These are phyloP conservation scores for Smutsia gigantea DNA, from an alignment of 2,797 vertebrate genomes.

Conservation along the genomic window DNA sequence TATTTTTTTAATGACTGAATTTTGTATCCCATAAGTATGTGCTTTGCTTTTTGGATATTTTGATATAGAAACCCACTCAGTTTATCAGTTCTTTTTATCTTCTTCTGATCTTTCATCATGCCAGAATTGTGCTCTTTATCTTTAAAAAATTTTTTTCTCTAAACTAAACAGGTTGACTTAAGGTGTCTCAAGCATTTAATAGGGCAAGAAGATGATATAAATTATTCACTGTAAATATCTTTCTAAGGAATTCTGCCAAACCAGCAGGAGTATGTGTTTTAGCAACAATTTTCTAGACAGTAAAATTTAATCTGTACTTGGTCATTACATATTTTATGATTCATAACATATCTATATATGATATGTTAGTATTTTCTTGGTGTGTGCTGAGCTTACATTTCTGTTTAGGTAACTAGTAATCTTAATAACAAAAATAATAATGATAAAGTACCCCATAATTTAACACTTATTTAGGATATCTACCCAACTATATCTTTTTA, in stretches of 20 bases:
- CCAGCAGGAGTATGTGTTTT: not conserved
- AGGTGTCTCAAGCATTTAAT: not conserved
- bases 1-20: not conserved
- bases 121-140: not conserved
- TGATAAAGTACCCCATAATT: not conserved
- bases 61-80: not conserved
- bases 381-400: not conserved
- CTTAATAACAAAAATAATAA: not conserved
- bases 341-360: conserved; percentile 54
- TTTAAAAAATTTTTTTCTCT: not conserved
- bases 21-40: conserved; percentile 6
- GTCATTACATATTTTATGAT: conserved; percentile 61
- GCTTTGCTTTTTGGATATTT: not conserved
- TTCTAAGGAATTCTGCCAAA: conserved; percentile 55
- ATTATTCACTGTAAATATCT: conserved; percentile 54
- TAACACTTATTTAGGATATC: not conserved
- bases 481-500: not conserved
- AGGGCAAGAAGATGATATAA: conserved; percentile 48
- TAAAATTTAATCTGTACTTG: conserved; percentile 72
- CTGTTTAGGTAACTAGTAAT: not conserved
- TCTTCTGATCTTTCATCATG: not conserved
- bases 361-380: not conserved
- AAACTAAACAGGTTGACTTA: conserved; percentile 30
- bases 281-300: conserved; percentile 66
- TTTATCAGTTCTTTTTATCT: not conserved